A percentile compares a stretch with the other conserved stretches of the same genome.
phyloP scores from a whole-genome alignment of 1,140 invertebrate species.

The Onthophagus taurus region DNA sequence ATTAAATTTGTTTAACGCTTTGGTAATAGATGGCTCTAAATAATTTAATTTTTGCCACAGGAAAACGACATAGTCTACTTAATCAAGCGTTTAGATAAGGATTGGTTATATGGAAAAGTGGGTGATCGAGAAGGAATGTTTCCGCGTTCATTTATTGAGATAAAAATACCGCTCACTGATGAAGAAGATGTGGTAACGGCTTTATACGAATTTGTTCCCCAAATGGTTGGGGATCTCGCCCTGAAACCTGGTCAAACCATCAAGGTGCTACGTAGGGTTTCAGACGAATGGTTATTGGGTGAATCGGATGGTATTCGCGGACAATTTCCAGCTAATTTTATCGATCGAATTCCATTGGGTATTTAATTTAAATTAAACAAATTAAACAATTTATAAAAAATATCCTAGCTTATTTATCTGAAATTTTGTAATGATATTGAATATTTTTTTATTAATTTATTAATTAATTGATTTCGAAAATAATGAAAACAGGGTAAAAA shows the following conservation, averaged over 20 bases:
- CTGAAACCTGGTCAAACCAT: conserved; percentile 59
- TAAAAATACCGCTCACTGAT: conserved; percentile 57
- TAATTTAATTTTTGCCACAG: conserved; percentile 39
- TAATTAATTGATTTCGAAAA: too few species aligned
- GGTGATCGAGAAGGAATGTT: conserved; percentile 65
- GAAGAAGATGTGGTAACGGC: conserved; percentile 35
- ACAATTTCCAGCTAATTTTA: conserved; percentile 74
- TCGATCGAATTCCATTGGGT: conserved; percentile 48
- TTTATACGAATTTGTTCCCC: conserved; percentile 42
- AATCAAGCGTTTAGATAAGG: conserved; percentile 57
- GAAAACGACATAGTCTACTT: conserved; percentile 60
- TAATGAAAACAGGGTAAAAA: too few species aligned
- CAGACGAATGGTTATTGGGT: conserved; percentile 74
- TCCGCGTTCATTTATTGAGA: conserved; percentile 66
- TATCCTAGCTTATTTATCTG: too few species aligned
- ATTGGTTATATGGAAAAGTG: conserved; percentile 66
- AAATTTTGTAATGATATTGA: too few species aligned
- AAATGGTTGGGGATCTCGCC: conserved; percentile 39
- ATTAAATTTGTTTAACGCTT: too few species aligned
- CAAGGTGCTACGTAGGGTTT: conserved; percentile 58
- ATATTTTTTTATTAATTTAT: too few species aligned
- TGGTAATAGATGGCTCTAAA: not conserved
- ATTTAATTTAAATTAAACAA: too few species aligned
- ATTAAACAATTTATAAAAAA: too few species aligned
- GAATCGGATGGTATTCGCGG: conserved; percentile 56